phyloP scores from a whole-genome alignment of 2,888 invertebrate genomes.

The Drosophila percnosoma region DNA sequence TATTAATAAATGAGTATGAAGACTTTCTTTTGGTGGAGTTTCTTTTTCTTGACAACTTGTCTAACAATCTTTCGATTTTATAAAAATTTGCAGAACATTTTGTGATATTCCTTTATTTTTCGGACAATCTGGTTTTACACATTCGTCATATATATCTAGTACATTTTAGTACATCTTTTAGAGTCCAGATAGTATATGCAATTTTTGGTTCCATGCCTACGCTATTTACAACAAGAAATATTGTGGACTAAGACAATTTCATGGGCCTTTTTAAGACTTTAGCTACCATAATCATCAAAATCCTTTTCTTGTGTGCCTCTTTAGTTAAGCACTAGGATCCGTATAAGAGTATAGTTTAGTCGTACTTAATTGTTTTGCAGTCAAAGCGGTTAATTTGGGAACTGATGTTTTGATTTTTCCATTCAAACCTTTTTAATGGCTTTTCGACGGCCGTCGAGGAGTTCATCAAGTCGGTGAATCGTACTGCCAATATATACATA shows the following conservation, averaged over 20 bases:
- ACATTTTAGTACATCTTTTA: background rate
- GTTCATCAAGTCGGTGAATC: background rate
- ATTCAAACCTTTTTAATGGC: background rate
- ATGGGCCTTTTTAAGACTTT: background rate
- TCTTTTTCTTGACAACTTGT: background rate
- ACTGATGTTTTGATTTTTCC: background rate
- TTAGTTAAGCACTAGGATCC: background rate
- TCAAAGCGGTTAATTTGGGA: background rate
- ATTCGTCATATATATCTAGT: background rate
- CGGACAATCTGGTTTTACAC: background rate
- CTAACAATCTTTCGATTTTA: background rate
- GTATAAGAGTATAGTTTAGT: background rate
- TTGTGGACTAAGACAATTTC: background rate
- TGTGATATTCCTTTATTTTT: background rate
- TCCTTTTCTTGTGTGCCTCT: background rate
- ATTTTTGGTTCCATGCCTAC: background rate
- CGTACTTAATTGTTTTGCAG: background rate
- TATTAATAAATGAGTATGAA: background rate
- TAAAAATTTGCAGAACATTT: background rate
- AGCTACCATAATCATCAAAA: background rate
- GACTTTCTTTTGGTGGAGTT: background rate
- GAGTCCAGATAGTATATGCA: background rate
- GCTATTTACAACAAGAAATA: background rate
- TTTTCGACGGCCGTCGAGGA: background rate
- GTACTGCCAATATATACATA: background rate